phyloP scores from a whole-genome alignment of 1,140 invertebrate genomes.

The Melitaea cinxia region DNA sequence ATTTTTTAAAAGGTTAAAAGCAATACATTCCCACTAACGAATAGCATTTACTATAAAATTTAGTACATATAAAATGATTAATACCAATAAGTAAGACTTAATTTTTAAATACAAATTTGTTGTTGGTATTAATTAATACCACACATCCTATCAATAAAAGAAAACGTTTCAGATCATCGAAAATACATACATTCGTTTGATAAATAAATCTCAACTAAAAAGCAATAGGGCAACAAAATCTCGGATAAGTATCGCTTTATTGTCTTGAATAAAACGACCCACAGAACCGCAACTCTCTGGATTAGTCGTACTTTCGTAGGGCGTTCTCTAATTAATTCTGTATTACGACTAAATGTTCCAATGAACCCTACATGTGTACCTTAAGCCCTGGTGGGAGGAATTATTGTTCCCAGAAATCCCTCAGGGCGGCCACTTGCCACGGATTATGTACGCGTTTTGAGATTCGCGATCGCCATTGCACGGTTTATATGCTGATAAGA shows the following conservation, averaged over 20 bases:
- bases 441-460: slow-evolving; percentile 53
- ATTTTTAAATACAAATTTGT: too few relatives aligned
- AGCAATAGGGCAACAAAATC: slow-evolving; percentile 8
- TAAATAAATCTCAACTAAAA: slow-evolving; percentile 12
- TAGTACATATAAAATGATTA: too few relatives aligned
- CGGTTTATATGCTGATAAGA: background rate
- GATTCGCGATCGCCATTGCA: slow-evolving; percentile 28
- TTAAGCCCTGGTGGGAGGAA: slow-evolving; percentile 37
- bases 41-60: too few relatives aligned
- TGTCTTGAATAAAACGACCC: background rate
- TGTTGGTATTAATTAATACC: too few relatives aligned
- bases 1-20: too few relatives aligned
- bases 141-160: too few relatives aligned
- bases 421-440: slow-evolving; percentile 61
- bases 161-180: too few relatives aligned
- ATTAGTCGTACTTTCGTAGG: slow-evolving; percentile 44
- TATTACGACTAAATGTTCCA: slow-evolving; percentile 65
- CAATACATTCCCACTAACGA: too few relatives aligned
- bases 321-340: slow-evolving; percentile 63
- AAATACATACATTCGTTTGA: too few relatives aligned
- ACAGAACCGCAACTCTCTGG: slow-evolving; percentile 44
- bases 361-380: slow-evolving; percentile 35
- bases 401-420: slow-evolving; percentile 67
- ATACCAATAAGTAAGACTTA: too few relatives aligned
- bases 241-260: slow-evolving; percentile 16